A percentile compares a stretch with the other conserved stretches of the same genome.
phyloP scores from a whole-genome alignment of 2,888 invertebrate genomes.

The Lissonota sp. region DNA sequence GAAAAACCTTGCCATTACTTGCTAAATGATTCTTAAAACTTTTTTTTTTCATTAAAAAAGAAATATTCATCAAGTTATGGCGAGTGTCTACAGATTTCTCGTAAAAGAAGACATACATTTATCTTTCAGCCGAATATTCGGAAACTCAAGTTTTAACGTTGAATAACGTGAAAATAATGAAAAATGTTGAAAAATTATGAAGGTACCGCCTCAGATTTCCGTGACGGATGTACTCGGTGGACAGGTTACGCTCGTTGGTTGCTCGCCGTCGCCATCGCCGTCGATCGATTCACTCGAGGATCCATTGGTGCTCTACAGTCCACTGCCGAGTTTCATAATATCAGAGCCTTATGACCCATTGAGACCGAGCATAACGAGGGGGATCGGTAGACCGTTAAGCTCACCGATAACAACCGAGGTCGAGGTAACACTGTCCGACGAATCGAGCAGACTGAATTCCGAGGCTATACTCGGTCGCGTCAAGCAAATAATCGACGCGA shows the following conservation, averaged over 20 bases:
- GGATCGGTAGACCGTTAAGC: slow-evolving; percentile 86
- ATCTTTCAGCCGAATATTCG: no score
- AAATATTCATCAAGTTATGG: no score
- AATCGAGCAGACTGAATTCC: slow-evolving; percentile 92
- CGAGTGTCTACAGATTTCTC: no score
- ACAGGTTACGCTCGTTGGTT: slow-evolving; percentile 91
- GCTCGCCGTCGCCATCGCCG: slow-evolving; percentile 88
- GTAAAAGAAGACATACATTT: no score
- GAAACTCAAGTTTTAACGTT: background rate
- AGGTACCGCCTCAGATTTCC: slow-evolving; percentile 92
- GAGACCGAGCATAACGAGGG: slow-evolving; percentile 92
- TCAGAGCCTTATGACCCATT: slow-evolving; percentile 90
- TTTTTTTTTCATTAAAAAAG: no score
- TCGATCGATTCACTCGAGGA: slow-evolving; percentile 82
- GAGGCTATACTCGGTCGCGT: slow-evolving; percentile 92
- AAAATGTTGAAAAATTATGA: slow-evolving; percentile 29
- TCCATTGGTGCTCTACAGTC: slow-evolving; percentile 78
- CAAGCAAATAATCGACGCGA: slow-evolving; percentile 91
- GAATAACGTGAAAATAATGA: no score
- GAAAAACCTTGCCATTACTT: no score
- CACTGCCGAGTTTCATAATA: slow-evolving; percentile 86
- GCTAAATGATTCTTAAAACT: no score
- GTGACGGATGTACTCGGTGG: slow-evolving; percentile 96
- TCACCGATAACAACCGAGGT: slow-evolving; percentile 83
- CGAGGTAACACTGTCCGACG: slow-evolving; percentile 91